Base-by-base conservation (phyloP, 53 echinoderm and acorn worm species). In the Holothuria leucospilota region DNA sequence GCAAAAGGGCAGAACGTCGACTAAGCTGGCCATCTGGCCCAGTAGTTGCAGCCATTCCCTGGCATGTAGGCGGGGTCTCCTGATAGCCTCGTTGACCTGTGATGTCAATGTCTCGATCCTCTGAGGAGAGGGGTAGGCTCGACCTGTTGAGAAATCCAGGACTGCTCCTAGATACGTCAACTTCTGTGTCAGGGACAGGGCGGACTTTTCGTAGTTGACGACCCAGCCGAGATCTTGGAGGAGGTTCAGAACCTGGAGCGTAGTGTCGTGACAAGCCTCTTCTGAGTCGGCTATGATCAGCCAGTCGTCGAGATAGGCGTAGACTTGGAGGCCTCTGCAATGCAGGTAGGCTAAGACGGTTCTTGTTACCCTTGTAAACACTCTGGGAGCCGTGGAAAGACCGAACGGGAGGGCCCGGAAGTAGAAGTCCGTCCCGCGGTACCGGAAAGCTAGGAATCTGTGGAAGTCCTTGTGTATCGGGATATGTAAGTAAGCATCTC, bases 281-380 rank as follows among this genome's bases (percentile, higher is more conserved):
- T 7, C 1, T 0, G 71, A 52, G 0, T 74, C 30, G 11, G 59
- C 90, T 11, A 90, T 16, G 5, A 84, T 51, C 23, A 90, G 77
- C 81, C 88, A 93, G 46, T 93, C 85, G 93, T 90, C 90, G 0
- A 93, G 67, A 39, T 84, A 90, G 28, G 78, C 46, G 78, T 69
- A 90, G 0, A 88, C 51, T 6, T 21, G 63, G 15, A 85, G 28
- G 6, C 80, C 90, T 24, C 26, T 42, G 39, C 63, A 39, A 24
- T 82, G 42, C 8, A 92, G 65, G 6, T 59, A 40, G 15, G 87
- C 85, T 39, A 71, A 68, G 23, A 87, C 49, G 0, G 60, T 72
- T 39, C 52, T 29, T 10, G 87, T 69, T 8, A 93, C 41, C 20
- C 93, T 77, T 0, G 90, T 86, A 61, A 93, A 93, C 24, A 92